Conservation (phyloP, 2,888 invertebrate genomes). For the Rosalia funebris region DNA sequence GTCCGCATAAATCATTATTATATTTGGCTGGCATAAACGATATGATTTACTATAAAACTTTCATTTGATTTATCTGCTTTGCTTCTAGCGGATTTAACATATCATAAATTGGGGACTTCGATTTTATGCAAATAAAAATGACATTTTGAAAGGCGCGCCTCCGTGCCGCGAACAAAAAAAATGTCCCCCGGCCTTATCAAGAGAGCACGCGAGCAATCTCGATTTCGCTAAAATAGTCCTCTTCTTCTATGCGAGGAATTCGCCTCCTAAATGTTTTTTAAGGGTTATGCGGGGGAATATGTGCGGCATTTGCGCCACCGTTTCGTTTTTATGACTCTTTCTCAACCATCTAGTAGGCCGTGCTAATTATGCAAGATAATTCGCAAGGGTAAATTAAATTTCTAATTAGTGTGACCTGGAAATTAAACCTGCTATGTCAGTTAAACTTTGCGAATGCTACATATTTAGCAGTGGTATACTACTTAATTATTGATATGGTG, state of each 20-base stretch:
- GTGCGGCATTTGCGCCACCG: not conserved
- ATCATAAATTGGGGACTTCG: constrained; percentile 35
- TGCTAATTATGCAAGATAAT: not conserved
- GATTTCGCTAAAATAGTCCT: not conserved
- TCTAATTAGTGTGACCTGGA: not conserved
- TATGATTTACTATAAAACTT: constrained; percentile 37
- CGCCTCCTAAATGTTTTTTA: not conserved
- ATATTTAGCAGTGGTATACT: not conserved
- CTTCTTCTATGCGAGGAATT: not conserved
- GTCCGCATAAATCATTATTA: constrained; percentile 37
- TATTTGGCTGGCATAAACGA: constrained; percentile 34
- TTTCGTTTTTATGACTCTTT: not conserved
- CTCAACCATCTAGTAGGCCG: not conserved
- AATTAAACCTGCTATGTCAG: not conserved
- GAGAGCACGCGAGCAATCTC: not conserved
- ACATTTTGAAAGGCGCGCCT: constrained; percentile 11
- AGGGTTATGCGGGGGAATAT: not conserved
- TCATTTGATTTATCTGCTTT: constrained; percentile 31
- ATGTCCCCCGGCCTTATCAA: constrained; percentile 2
- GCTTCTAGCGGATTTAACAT: constrained; percentile 34
- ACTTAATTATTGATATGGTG: not conserved
- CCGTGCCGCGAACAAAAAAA: constrained; percentile 8
- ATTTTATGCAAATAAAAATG: constrained; percentile 34
- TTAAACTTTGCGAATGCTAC: not conserved
- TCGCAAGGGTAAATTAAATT: not conserved